A percentile compares a stretch with the other conserved stretches of the same genome.
These are phyloP conservation scores for Karalla daura DNA, from an alignment of 2,797 vertebrate genomes.

Conservation along the genomic window DNA sequence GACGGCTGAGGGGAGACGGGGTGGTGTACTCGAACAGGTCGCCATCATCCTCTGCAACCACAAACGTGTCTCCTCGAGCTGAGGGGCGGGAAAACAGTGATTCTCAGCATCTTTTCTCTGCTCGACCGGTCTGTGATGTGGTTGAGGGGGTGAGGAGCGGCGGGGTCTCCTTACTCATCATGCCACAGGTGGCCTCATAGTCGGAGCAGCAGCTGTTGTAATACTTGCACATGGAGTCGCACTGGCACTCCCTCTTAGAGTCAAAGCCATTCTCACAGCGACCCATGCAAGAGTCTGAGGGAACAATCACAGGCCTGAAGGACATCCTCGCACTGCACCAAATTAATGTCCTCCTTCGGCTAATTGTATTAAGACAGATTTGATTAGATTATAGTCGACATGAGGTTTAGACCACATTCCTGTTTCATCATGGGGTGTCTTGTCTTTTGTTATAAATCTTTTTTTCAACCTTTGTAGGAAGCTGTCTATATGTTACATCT, in stretches of 20 bases:
- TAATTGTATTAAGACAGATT: conserved; percentile 19
- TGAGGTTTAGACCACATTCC: background rate
- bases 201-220: conserved; percentile 95
- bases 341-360: background rate
- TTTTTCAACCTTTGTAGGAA: background rate
- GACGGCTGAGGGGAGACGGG: background rate
- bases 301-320: conserved; percentile 1
- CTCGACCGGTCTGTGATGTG: too few relatives aligned
- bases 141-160: too few relatives aligned
- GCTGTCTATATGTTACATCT: too few relatives aligned
- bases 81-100: conserved; percentile 49
- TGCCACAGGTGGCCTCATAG: conserved; percentile 83
- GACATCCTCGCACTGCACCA: background rate
- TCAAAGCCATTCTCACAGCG: conserved; percentile 90
- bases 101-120: background rate
- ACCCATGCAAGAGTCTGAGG: conserved; percentile 89
- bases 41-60: conserved; percentile 86
- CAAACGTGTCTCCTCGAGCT: conserved; percentile 93
- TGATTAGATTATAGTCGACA: conserved; percentile 5
- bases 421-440: background rate
- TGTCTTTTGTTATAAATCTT: background rate
- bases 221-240: conserved; percentile 92
- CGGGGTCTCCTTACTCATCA: conserved; percentile 81
- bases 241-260: conserved; percentile 86
- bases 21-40: conserved; percentile 45